These are phyloP conservation scores for Onychorhynchus coronatus DNA, from an alignment of 2,113 vertebrate genomes.

Conservation along the genomic window DNA sequence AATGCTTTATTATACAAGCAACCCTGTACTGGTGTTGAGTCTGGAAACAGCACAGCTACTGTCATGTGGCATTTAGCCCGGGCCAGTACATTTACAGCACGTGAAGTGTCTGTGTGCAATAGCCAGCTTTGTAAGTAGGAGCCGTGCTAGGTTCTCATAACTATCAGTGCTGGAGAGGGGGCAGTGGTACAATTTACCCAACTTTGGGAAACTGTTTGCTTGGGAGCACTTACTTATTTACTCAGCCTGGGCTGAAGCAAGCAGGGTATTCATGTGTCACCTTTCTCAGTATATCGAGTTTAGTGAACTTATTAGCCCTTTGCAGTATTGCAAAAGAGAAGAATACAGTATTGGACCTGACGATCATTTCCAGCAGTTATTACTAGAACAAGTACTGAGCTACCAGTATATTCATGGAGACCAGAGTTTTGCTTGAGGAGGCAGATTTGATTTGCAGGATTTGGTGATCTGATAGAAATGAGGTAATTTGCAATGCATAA, in stretches of 20 bases:
- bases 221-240: not conserved
- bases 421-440: not conserved
- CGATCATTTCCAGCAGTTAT: not conserved
- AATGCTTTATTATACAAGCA: not conserved
- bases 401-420: not conserved
- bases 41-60: not conserved
- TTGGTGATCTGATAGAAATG: not conserved
- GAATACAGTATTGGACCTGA: not conserved
- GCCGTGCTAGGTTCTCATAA: fast-evolving
- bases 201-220: not conserved
- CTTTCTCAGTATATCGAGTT: not conserved
- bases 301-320: not conserved
- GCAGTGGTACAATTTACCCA: not conserved
- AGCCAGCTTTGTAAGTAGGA: not conserved
- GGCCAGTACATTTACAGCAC: not conserved
- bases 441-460: not conserved
- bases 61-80: not conserved
- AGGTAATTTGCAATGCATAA: not conserved
- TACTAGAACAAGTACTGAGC: not conserved
- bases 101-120: not conserved
- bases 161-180: not conserved
- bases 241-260: not conserved
- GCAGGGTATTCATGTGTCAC: not conserved
- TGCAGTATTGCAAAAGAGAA: not conserved
- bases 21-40: not conserved